These are phyloP conservation scores for Gulo gulo DNA, from an alignment of 2,113 vertebrate species.

Conservation along the genomic window DNA sequence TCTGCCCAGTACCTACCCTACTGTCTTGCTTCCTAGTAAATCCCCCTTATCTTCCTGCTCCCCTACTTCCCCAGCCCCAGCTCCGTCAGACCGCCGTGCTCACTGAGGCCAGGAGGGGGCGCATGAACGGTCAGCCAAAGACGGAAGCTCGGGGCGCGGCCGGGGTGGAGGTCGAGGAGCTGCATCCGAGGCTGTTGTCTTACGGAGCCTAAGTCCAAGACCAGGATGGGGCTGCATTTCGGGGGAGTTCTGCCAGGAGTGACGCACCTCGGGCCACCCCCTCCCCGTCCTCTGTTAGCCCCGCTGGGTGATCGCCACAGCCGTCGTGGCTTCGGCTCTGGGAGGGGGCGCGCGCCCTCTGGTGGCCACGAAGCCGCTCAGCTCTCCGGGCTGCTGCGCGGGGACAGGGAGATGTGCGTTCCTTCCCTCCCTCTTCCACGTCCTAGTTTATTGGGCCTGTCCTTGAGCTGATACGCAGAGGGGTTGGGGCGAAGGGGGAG, in stretches of 20 bases:
- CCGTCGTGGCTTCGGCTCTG: constrained; percentile 37
- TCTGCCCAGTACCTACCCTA: not conserved
- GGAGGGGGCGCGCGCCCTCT: constrained; percentile 72
- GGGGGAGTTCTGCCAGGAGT: not conserved
- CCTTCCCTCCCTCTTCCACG: not conserved
- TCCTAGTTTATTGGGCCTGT: not conserved
- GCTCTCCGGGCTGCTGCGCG: not conserved
- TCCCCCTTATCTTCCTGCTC: not conserved
- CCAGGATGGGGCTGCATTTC: not conserved
- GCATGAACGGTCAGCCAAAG: not conserved
- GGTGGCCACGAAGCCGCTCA: constrained; percentile 36
- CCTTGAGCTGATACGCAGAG: not conserved
- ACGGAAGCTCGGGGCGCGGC: constrained; percentile 8
- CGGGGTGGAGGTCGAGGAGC: not conserved
- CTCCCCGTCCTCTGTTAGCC: not conserved
- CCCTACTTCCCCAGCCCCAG: not conserved
- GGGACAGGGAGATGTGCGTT: not conserved
- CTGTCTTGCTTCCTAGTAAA: not conserved
- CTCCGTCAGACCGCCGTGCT: not conserved
- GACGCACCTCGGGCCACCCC: not conserved
- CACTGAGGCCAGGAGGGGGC: constrained; percentile 58
- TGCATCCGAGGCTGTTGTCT: not conserved
- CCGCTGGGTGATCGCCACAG: not conserved
- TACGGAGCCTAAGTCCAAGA: not conserved
- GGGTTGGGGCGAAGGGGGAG: too few species aligned